These are phyloP conservation scores for Aplochiton taeniatus DNA, from an alignment of 2,797 vertebrate species.

Conservation along the genomic window DNA sequence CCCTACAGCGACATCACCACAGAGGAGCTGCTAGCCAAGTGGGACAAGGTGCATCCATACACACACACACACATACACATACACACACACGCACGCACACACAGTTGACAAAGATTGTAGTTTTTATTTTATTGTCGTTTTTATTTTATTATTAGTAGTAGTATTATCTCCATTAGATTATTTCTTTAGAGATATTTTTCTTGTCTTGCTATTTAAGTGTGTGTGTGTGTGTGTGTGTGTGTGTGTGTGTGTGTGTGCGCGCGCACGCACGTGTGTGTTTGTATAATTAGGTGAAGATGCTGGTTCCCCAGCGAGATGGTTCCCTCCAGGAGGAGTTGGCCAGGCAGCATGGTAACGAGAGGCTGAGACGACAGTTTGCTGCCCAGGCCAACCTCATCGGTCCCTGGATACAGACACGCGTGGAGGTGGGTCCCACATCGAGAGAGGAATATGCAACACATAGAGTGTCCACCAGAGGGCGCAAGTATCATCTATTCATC, in stretches of 20 bases:
- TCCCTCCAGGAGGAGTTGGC: conserved; percentile 94
- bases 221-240: conserved; percentile 2
- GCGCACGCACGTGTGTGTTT: too few relatives aligned
- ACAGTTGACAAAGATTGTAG: background rate
- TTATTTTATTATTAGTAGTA: too few relatives aligned
- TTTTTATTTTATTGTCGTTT: too few relatives aligned
- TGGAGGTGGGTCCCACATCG: conserved; percentile 82
- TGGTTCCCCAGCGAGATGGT: conserved; percentile 91
- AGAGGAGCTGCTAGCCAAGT: conserved; percentile 90
- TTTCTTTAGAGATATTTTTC: too few relatives aligned
- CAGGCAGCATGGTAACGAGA: conserved; percentile 89
- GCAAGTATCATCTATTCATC: too few relatives aligned
- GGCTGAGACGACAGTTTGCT: conserved; percentile 91
- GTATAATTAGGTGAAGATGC: conserved; percentile 93
- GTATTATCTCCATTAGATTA: too few relatives aligned
- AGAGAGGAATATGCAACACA: background rate
- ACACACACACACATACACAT: background rate
- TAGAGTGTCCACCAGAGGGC: background rate
- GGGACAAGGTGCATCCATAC: conserved; percentile 87
- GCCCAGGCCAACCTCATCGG: conserved; percentile 97
- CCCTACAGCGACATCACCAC: conserved; percentile 90
- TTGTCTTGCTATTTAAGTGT: background rate
- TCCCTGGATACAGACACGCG: conserved; percentile 96
- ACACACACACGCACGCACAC: background rate
- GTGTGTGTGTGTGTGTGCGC: conserved; percentile 7